Evolutionary conservation across 2,797 vertebrate species (phyloP).

Genomic region (Parambassis ranga): DNA sequence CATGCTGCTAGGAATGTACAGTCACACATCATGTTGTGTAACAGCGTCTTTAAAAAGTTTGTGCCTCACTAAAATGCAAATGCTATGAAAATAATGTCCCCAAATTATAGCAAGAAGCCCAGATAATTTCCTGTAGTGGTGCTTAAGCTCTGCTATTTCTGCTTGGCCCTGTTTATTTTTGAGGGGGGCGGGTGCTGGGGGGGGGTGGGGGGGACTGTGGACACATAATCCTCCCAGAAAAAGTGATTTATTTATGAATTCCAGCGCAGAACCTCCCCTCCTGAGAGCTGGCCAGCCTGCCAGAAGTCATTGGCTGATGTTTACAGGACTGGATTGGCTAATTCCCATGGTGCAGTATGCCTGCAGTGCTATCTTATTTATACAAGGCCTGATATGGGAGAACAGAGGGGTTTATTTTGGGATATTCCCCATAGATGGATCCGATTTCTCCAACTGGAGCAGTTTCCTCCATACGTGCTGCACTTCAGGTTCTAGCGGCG

Average conservation of each 20-base stretch:
- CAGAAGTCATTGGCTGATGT: slow-evolving; percentile 85
- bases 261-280: slow-evolving; percentile 77
- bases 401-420: slow-evolving; percentile 86
- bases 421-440: slow-evolving; percentile 86
- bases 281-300: slow-evolving; percentile 76
- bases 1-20: neutral
- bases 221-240: slow-evolving; percentile 84
- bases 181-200: slow-evolving; percentile 42
- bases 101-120: slow-evolving; percentile 78
- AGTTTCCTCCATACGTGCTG: slow-evolving; percentile 83
- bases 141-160: slow-evolving; percentile 80
- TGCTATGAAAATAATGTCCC: slow-evolving; percentile 74
- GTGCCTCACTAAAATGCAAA: slow-evolving; percentile 69
- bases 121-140: slow-evolving; percentile 81
- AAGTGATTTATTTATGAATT: slow-evolving; percentile 88
- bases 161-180: slow-evolving; percentile 81
- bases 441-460: slow-evolving; percentile 75
- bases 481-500: slow-evolving; percentile 68
- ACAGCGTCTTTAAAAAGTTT: slow-evolving; percentile 28
- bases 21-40: slow-evolving; percentile 35
- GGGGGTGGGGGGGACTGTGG: slow-evolving; percentile 68
- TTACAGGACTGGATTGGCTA: slow-evolving; percentile 85
- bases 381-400: slow-evolving; percentile 85
- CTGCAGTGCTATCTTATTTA: slow-evolving; percentile 87
- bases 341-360: slow-evolving; percentile 85